Conservation (phyloP, 2,888 invertebrate species). For the Stenchaetothrips biformis region DNA sequence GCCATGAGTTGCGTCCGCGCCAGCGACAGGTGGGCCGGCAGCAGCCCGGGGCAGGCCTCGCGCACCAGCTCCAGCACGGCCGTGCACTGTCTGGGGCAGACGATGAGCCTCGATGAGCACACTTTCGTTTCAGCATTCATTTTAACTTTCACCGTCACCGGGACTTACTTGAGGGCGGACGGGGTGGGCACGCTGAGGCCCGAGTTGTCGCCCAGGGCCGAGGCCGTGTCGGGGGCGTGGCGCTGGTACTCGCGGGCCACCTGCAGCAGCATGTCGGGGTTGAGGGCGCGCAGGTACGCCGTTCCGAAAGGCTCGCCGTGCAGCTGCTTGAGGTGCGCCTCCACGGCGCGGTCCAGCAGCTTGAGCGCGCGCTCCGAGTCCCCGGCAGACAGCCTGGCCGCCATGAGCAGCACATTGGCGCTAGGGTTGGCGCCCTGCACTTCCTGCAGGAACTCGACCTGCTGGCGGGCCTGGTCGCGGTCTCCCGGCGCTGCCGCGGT, state of each 20-base stretch:
- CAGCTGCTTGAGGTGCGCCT: constrained; percentile 45
- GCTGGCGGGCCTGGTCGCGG: constrained; percentile 59
- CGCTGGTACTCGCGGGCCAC: constrained; percentile 61
- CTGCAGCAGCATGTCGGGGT: constrained; percentile 81
- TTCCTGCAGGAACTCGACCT: constrained; percentile 80
- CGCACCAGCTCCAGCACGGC: constrained; percentile 8
- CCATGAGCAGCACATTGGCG: constrained; percentile 63
- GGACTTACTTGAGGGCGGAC: background rate
- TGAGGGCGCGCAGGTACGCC: constrained; percentile 66
- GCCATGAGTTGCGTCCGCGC: constrained; percentile 12
- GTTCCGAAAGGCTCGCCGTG: constrained; percentile 59
- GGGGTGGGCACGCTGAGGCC: constrained; percentile 45
- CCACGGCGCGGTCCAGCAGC: constrained; percentile 53
- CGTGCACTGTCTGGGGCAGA: constrained; percentile 1
- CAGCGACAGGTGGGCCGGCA: constrained; percentile 36
- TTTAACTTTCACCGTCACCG: too few species aligned
- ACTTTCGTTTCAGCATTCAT: too few species aligned
- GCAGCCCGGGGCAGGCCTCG: constrained; percentile 39
- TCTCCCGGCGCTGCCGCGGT: background rate
- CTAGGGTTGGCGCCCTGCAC: constrained; percentile 64
- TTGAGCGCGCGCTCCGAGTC: constrained; percentile 36
- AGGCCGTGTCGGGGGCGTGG: constrained; percentile 36
- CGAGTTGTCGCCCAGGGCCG: constrained; percentile 26
- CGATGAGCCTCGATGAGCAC: background rate
- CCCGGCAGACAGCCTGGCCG: constrained; percentile 48